A percentile compares a stretch with the other conserved stretches of the same genome.
phyloP scores from a whole-genome alignment of 1,140 invertebrate species.

The Drosophila parabipectinata region DNA sequence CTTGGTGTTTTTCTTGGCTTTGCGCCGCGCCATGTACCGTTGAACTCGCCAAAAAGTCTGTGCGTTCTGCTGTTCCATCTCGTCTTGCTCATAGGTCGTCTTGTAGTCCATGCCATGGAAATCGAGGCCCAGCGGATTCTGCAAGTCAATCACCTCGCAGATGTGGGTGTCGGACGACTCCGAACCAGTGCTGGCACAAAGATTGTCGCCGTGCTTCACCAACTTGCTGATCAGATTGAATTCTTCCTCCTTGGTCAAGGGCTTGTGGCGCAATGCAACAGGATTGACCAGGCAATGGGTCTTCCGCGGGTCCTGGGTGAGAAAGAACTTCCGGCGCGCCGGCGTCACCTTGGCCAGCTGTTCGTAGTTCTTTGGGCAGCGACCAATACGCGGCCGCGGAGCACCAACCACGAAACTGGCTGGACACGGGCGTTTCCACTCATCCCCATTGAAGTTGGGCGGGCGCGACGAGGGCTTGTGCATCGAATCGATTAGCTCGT shows the following conservation, averaged over 20 bases:
- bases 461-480: constrained; percentile 43
- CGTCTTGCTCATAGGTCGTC: constrained; percentile 73
- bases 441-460: constrained; percentile 36
- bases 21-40: constrained; percentile 62
- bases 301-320: constrained; percentile 77
- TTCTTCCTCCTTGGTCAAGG: constrained; percentile 48
- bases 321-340: constrained; percentile 69
- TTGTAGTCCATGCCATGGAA: constrained; percentile 82
- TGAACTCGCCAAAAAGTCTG: constrained; percentile 62
- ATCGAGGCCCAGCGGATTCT: constrained; percentile 74
- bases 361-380: constrained; percentile 62
- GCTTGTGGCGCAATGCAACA: constrained; percentile 56
- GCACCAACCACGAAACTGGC: constrained; percentile 66
- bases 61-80: constrained; percentile 72
- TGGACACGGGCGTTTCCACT: constrained; percentile 67
- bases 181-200: constrained; percentile 58
- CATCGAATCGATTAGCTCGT: constrained; percentile 60
- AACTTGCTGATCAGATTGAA: constrained; percentile 60
- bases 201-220: constrained; percentile 74
- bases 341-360: constrained; percentile 65
- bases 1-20: constrained; percentile 46
- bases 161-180: constrained; percentile 66
- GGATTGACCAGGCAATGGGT: constrained; percentile 69
- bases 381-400: constrained; percentile 51
- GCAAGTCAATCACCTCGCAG: constrained; percentile 76